phyloP scores from a whole-genome alignment of 23 tunicate species.

The Trididemnum clinides region DNA sequence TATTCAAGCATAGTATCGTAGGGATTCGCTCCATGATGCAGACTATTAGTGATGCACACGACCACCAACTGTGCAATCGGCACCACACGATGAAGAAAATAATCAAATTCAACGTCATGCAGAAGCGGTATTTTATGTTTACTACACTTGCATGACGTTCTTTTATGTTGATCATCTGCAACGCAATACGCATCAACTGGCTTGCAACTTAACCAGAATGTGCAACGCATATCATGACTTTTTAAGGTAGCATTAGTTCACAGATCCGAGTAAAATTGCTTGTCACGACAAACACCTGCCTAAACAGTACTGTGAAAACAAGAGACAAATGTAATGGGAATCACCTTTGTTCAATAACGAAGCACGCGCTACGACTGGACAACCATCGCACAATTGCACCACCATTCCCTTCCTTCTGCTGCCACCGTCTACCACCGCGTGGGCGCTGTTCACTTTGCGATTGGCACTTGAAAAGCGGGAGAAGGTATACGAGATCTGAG shows the following conservation, averaged over 20 bases:
- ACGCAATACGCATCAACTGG: too few relatives aligned
- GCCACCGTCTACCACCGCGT: background rate
- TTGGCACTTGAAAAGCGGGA: background rate
- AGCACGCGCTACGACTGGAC: slow-evolving; percentile 66
- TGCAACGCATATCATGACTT: too few relatives aligned
- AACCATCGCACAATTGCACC: slow-evolving; percentile 44
- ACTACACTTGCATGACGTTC: slow-evolving; percentile 87
- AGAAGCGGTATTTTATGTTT: slow-evolving; percentile 76
- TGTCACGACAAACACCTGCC: too few relatives aligned
- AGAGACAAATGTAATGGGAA: too few relatives aligned
- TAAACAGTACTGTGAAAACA: too few relatives aligned
- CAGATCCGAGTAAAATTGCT: too few relatives aligned
- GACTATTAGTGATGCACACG: slow-evolving; percentile 66
- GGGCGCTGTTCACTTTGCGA: background rate
- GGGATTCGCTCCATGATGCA: slow-evolving; percentile 59
- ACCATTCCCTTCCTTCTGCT: background rate
- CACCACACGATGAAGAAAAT: slow-evolving; percentile 72
- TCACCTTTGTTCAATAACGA: slow-evolving; percentile 41
- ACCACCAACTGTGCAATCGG: slow-evolving; percentile 75
- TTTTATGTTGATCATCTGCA: too few relatives aligned
- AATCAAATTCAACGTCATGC: slow-evolving; percentile 81
- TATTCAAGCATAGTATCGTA: slow-evolving; percentile 71
- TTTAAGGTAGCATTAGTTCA: too few relatives aligned
- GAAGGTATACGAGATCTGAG: background rate
- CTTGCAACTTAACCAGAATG: too few relatives aligned